Base-by-base conservation (phyloP, 1,140 invertebrate species). In the Formica selysi region DNA sequence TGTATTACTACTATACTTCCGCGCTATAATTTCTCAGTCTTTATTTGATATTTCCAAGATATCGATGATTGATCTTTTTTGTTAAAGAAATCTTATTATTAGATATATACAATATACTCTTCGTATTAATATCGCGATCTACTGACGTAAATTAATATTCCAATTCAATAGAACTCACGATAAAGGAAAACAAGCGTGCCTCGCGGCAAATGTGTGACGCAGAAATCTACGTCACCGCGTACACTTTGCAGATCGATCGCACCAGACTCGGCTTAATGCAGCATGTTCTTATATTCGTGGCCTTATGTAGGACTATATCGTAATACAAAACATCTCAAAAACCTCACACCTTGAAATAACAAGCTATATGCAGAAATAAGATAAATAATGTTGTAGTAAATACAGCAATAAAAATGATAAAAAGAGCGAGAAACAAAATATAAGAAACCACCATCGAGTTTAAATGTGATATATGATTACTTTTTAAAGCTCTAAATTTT, bases 231-330 rank as follows among this genome's bases (percentile, higher is more conserved):
- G 85, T 86, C 85, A 86, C 44, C 85, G 65, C 64, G 38, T 48
- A 38, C 41, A 38, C 76, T 85, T 85, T 57, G 48, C 85, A 86
- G 57, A 86, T 86, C 85, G 85, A 70, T 86, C 64, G 84, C 62
- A 51, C 74, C 38, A 48, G 64, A 48, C 73, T 85, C 62, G n/a
- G 19, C 81, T 38, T 10, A 26, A n/a, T 29, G 71, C 38, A 38
- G 80, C 44, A 57, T 29, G 22, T 71, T 26, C 48, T 80, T 70
- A 80, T 79, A 79, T 68, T 68, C 41, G 36, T 59, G 32, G 19
- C 36, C 51, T 73, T 59, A 29, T 38, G 65, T 41, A 26, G 67
- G 1, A 4, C 29, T 38, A 6, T 48, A 10, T 19, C 32, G 11
- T 68, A 32, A 65, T 44, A 19, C n/a, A 26, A 76, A 44, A 26